phyloP scores from a whole-genome alignment of 2,113 vertebrate species.

The Alligator mississippiensis region DNA sequence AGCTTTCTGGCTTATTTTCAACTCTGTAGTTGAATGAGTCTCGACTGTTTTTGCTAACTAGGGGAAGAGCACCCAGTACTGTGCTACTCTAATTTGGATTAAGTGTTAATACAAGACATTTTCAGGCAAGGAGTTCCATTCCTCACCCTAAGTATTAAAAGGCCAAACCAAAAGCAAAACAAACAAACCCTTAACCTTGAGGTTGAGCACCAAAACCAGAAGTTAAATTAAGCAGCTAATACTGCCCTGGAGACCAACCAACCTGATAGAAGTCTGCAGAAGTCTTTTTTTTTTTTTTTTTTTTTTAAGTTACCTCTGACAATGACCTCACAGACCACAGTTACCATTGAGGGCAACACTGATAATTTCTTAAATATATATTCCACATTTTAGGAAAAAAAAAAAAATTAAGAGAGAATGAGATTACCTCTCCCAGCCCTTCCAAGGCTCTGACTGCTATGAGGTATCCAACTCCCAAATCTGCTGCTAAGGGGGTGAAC shows the following conservation, averaged over 20 bases:
- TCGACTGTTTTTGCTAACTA: neutral
- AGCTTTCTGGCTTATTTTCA: neutral
- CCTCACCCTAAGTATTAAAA: neutral
- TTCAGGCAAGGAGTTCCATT: neutral
- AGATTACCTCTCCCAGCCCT: conserved; percentile 92
- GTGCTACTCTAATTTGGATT: neutral
- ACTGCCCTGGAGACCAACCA: neutral
- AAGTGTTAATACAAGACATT: neutral
- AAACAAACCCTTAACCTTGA: too few species aligned
- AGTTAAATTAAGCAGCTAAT: neutral
- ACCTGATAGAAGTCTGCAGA: neutral
- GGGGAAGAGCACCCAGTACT: neutral
- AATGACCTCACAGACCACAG: neutral
- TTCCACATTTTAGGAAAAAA: neutral
- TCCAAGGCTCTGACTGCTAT: conserved; percentile 90
- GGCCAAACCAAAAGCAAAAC: too few species aligned
- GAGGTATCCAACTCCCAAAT: conserved; percentile 88
- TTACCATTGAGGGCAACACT: neutral
- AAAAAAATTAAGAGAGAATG: neutral
- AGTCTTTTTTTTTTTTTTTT: too few species aligned
- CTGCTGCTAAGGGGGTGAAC: conserved; percentile 90
- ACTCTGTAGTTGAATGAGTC: neutral
- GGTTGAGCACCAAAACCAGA: neutral
- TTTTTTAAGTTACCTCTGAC: neutral
- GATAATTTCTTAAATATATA: neutral